These are phyloP conservation scores for Rhopalosiphum nymphaeae DNA, from an alignment of 2,888 invertebrate species.

Conservation along the genomic window DNA sequence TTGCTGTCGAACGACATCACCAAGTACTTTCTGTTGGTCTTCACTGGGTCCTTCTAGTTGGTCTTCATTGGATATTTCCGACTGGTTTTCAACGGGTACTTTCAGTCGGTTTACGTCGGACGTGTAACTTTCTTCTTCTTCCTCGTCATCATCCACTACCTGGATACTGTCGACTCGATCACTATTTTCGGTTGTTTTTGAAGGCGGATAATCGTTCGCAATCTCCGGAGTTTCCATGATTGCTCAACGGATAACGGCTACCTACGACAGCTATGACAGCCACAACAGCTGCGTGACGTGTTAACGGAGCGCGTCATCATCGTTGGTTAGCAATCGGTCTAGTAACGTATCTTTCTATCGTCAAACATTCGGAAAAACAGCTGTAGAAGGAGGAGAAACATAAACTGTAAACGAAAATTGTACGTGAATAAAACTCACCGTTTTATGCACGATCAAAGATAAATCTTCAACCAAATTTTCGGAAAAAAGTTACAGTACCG, in stretches of 20 bases:
- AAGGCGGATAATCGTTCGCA: neutral
- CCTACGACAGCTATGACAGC: no score
- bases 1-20: conserved; percentile 6
- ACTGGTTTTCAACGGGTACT: neutral
- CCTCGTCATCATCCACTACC: neutral
- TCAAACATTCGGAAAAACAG: no score
- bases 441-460: no score
- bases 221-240: neutral
- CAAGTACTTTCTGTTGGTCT: neutral
- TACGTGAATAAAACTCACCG: no score
- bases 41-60: neutral
- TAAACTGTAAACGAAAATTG: no score
- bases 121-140: neutral
- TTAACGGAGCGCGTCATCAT: neutral
- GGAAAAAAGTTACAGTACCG: neutral
- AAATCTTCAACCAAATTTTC: neutral
- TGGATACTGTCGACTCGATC: conserved; percentile 6
- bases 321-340: no score
- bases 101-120: neutral
- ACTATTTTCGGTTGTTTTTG: neutral
- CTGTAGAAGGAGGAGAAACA: no score
- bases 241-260: neutral
- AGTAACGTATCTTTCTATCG: no score
- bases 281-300: neutral
- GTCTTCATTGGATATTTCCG: neutral